These are phyloP conservation scores for Drosophila seclusa DNA, from an alignment of 2,888 invertebrate genomes.

Conservation along the genomic window DNA sequence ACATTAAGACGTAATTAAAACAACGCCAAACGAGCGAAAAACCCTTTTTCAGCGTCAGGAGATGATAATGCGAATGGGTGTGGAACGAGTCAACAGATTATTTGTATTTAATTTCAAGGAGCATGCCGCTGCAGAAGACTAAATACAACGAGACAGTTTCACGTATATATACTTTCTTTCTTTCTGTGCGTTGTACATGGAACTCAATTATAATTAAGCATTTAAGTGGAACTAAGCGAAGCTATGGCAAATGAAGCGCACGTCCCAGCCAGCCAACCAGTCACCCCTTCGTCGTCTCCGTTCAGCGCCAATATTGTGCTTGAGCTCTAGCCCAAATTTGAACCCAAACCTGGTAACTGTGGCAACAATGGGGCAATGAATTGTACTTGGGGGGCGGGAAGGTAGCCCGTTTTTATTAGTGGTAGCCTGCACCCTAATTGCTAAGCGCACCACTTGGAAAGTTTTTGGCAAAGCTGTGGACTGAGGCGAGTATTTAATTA, in stretches of 20 bases:
- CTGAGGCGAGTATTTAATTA: slow-evolving; percentile 66
- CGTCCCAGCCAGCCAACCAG: slow-evolving; percentile 22
- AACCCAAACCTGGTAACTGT: slow-evolving; percentile 38
- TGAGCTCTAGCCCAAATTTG: slow-evolving; percentile 9
- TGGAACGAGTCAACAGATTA: slow-evolving; percentile 74
- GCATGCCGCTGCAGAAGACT: slow-evolving; percentile 41
- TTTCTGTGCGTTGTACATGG: slow-evolving; percentile 50
- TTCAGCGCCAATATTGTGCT: slow-evolving; percentile 8
- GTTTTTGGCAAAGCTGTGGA: slow-evolving; percentile 42
- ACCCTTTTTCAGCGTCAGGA: slow-evolving; percentile 32
- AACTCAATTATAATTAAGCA: slow-evolving; percentile 82
- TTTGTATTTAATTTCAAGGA: slow-evolving; percentile 77
- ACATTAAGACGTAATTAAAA: slow-evolving; percentile 80
- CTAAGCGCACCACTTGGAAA: slow-evolving; percentile 55
- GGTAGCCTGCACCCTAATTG: slow-evolving; percentile 68
- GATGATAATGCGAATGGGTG: not conserved
- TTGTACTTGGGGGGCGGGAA: slow-evolving; percentile 10
- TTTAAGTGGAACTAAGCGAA: slow-evolving; percentile 77
- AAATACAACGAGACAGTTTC: slow-evolving; percentile 41
- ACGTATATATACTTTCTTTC: slow-evolving; percentile 29
- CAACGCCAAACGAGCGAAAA: slow-evolving; percentile 65
- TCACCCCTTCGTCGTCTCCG: slow-evolving; percentile 21
- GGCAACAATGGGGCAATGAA: slow-evolving; percentile 19
- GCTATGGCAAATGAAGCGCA: slow-evolving; percentile 75
- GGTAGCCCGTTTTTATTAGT: slow-evolving; percentile 60